Evolutionary conservation across 2,888 invertebrate genomes (phyloP), one percentile per base, ranked within the genome.

Genomic region (Stenoptilia bipunctidactyla): DNA sequence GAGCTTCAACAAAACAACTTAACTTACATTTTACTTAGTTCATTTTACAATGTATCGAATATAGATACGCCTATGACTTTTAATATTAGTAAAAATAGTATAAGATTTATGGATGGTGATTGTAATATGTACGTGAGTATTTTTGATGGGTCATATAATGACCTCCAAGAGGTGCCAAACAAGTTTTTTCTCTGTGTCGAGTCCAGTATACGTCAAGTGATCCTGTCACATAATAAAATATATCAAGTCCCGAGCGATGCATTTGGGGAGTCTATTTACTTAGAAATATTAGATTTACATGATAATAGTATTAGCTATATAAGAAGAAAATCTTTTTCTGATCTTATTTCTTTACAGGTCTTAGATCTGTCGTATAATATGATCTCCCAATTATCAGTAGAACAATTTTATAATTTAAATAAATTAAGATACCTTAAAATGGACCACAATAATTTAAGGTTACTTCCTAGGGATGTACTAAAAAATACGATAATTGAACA

Each of bases 1-100:
- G 94, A 95, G 67, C 77, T 95, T 45, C 93, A 93, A 72, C 88
- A 89, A 53, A 95, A 95, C 64, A 87, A 89, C 52, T 73, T 95
- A 39, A 88, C 88, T 14, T 85, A 87, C 46, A 85, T 95, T 53
- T 88, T 89, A 13, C 72, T 92, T 51, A 87, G 85, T 54, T 85
- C 87, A 39, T 91, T 93, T 56, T 80, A 87, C 45, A 92, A 91
- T 59, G 85, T 91, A 15, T 90, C 91, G 4, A 85, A 87, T 47
- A 71, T 85, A 3, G 88, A 88, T 46, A 75, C 86, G 34, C 89
- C 90, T 15, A 84, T 95, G 51, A 87, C 88, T 6, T 75, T 95
- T 39, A 94, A 95, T 61, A 83, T 93, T 34, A 94, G 94, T 52
- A 85, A 87, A 60, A 93, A 93, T 71, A 85, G 77, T 52, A 86